These are phyloP conservation scores for Tetragonula clypearis DNA, from an alignment of 1,140 invertebrate genomes.

Conservation along the genomic window DNA sequence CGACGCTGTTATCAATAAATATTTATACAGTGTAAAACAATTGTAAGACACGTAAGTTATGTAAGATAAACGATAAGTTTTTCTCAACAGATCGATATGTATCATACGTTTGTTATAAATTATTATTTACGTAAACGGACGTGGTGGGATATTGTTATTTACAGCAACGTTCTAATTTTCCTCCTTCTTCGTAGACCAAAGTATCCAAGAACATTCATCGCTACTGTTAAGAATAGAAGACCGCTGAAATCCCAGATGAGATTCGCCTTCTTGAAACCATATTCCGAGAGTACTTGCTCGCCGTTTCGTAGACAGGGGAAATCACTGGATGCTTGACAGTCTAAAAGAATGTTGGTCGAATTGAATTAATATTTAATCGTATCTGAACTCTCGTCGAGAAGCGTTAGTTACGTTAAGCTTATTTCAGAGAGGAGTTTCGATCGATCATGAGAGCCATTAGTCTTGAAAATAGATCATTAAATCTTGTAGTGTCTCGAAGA, in stretches of 20 bases:
- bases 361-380: background rate
- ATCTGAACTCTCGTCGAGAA: background rate
- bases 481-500: background rate
- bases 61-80: too few species aligned
- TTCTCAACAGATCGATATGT: background rate
- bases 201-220: slow-evolving; percentile 59
- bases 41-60: background rate
- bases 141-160: background rate
- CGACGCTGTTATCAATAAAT: background rate
- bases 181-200: slow-evolving; percentile 53
- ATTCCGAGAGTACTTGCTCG: slow-evolving; percentile 58
- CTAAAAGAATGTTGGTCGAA: slow-evolving; percentile 26
- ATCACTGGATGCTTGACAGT: slow-evolving; percentile 41
- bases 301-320: slow-evolving; percentile 62
- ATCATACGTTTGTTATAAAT: background rate
- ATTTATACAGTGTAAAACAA: background rate
- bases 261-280: slow-evolving; percentile 52
- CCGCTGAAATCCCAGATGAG: slow-evolving; percentile 52
- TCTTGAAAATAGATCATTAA: background rate
- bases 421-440: background rate
- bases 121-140: background rate
- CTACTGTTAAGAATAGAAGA: slow-evolving; percentile 47
- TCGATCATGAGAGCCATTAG: background rate
- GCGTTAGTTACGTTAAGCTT: background rate
- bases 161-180: slow-evolving; percentile 7